These are phyloP conservation scores for Yponomeuta plumbellus DNA, from an alignment of 2,888 invertebrate species.

Conservation along the genomic window DNA sequence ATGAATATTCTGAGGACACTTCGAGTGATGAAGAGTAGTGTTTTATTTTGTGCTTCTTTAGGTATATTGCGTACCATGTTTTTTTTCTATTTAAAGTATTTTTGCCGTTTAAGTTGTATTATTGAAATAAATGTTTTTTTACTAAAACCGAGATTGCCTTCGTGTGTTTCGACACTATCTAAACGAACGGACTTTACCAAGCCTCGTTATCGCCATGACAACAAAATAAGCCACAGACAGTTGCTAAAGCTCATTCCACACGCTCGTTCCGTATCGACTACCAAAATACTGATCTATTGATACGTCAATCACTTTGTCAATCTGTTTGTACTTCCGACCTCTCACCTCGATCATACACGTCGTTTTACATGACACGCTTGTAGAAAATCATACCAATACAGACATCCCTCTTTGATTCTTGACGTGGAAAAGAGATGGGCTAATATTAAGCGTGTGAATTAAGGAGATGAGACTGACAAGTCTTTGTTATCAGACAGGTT, in stretches of 20 bases:
- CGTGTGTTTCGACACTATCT: too few species aligned
- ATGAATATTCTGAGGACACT: too few species aligned
- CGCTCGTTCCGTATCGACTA: background rate
- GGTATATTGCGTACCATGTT: too few species aligned
- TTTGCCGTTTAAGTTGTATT: too few species aligned
- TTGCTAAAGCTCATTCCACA: background rate
- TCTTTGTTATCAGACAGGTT: background rate
- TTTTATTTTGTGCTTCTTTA: too few species aligned
- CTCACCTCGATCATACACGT: conserved; percentile 1
- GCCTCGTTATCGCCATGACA: too few species aligned
- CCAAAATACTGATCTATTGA: conserved; percentile 11
- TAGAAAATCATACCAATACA: background rate
- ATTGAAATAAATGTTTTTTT: too few species aligned
- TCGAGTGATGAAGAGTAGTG: too few species aligned
- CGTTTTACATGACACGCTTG: background rate
- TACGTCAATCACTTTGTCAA: conserved; percentile 1
- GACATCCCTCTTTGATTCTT: background rate
- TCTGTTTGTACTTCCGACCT: background rate
- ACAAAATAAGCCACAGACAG: background rate
- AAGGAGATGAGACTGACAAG: background rate
- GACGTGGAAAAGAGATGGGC: background rate
- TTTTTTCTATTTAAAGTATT: too few species aligned
- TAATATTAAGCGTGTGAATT: background rate
- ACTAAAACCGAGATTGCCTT: too few species aligned
- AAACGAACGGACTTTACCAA: too few species aligned